Conservation (phyloP, 1,140 invertebrate genomes). For the Macrocentrus cingulum region DNA sequence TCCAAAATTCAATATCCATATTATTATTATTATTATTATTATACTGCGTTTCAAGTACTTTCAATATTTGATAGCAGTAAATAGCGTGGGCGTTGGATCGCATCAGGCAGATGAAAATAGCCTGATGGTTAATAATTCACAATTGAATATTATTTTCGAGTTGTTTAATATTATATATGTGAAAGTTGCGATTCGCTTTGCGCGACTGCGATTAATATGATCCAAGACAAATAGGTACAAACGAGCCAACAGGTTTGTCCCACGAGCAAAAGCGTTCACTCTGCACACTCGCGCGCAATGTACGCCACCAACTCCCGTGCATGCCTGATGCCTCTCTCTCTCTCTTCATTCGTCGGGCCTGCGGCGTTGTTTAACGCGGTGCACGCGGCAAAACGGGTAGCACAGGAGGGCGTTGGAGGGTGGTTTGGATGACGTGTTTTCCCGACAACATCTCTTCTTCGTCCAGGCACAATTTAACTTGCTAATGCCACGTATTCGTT, state of each 20-base stretch:
- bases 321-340: background rate
- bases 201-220: constrained; percentile 28
- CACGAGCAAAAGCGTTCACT: constrained; percentile 13
- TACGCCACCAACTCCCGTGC: background rate
- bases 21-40: no score
- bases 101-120: no score
- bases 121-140: constrained; percentile 4
- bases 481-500: constrained; percentile 43
- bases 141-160: background rate
- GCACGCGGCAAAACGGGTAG: background rate
- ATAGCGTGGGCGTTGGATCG: no score
- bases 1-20: no score
- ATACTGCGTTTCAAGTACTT: no score
- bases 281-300: background rate
- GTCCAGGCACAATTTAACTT: constrained; percentile 40
- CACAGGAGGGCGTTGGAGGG: background rate
- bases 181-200: constrained; percentile 13
- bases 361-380: constrained; percentile 14
- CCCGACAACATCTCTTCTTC: constrained; percentile 33
- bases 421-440: constrained; percentile 30
- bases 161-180: constrained; percentile 1
- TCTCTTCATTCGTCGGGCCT: constrained; percentile 14
- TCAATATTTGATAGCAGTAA: no score
- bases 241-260: constrained; percentile 31
- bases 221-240: constrained; percentile 32